Conservation (phyloP, 2,797 vertebrate genomes). For the Coranthus polyacanthus region DNA sequence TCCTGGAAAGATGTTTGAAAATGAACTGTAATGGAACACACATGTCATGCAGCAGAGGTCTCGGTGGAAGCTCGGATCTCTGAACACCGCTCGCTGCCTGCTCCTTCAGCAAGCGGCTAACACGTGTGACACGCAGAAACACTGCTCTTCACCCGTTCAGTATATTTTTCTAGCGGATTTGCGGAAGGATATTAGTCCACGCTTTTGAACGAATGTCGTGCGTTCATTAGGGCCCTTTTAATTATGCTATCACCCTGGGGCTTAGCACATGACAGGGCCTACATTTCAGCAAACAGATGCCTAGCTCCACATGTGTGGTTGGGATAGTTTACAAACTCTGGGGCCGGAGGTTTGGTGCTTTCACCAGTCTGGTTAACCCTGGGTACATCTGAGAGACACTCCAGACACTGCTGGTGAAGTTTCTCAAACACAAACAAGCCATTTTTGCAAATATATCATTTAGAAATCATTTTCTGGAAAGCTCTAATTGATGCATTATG, state of each 20-base stretch:
- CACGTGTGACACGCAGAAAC: constrained; percentile 31
- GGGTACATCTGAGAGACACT: constrained; percentile 61
- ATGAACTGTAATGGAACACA: constrained; percentile 84
- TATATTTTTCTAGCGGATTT: constrained; percentile 63
- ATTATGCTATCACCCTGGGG: constrained; percentile 61
- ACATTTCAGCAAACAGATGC: constrained; percentile 52
- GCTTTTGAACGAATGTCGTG: constrained; percentile 54
- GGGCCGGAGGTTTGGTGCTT: constrained; percentile 80
- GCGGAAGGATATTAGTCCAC: constrained; percentile 30
- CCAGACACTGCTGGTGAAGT: constrained; percentile 38
- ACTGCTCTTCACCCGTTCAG: constrained; percentile 19
- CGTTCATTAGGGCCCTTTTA: constrained; percentile 66
- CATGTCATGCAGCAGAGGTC: constrained; percentile 76
- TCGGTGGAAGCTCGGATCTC: constrained; percentile 65
- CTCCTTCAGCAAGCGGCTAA: constrained; percentile 53
- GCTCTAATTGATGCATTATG: not conserved
- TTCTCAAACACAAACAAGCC: constrained; percentile 40
- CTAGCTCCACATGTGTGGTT: constrained; percentile 71
- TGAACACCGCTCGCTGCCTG: constrained; percentile 35
- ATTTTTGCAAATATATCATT: constrained; percentile 14
- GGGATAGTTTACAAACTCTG: constrained; percentile 83
- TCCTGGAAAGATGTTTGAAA: constrained; percentile 84
- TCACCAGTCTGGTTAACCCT: constrained; percentile 78
- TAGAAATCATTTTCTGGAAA: constrained; percentile 14
- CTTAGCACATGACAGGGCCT: constrained; percentile 51